Percentiles rank a stretch among this genome's conserved stretches.
These are phyloP conservation scores for Protobothrops flavoviridis DNA, from an alignment of 2,113 vertebrate genomes.

Conservation along the genomic window DNA sequence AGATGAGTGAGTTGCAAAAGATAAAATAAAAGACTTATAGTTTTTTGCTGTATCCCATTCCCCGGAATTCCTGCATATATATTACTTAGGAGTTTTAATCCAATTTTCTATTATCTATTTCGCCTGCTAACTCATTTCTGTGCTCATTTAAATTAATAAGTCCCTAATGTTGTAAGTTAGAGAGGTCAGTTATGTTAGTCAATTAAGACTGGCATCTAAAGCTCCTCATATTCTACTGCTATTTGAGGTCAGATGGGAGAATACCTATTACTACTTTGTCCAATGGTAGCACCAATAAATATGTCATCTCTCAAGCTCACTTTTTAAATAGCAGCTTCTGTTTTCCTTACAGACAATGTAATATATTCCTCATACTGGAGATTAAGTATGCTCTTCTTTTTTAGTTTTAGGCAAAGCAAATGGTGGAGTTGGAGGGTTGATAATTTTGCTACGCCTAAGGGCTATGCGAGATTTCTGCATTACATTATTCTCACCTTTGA, in stretches of 20 bases:
- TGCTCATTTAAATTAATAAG: neutral
- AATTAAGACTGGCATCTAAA: neutral
- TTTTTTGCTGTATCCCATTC: neutral
- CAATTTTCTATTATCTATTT: neutral
- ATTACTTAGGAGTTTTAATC: neutral
- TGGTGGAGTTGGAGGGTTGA: neutral
- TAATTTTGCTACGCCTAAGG: neutral
- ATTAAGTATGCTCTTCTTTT: neutral
- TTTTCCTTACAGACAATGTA: neutral
- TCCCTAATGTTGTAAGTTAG: neutral
- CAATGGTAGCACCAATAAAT: neutral
- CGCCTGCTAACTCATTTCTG: neutral
- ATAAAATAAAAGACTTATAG: neutral
- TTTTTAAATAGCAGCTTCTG: neutral
- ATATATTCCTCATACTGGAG: neutral
- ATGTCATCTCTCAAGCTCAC: neutral
- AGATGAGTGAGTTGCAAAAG: neutral
- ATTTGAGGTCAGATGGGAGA: neutral
- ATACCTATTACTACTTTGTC: neutral
- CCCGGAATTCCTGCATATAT: neutral
- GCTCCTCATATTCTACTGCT: neutral
- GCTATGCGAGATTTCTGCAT: neutral
- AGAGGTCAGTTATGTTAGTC: neutral
- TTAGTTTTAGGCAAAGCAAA: neutral
- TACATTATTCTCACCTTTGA: neutral